A percentile compares a stretch with the other conserved stretches of the same genome.
These are phyloP conservation scores for Gymnosoma rotundatum DNA, from an alignment of 2,888 invertebrate species.

Conservation along the genomic window DNA sequence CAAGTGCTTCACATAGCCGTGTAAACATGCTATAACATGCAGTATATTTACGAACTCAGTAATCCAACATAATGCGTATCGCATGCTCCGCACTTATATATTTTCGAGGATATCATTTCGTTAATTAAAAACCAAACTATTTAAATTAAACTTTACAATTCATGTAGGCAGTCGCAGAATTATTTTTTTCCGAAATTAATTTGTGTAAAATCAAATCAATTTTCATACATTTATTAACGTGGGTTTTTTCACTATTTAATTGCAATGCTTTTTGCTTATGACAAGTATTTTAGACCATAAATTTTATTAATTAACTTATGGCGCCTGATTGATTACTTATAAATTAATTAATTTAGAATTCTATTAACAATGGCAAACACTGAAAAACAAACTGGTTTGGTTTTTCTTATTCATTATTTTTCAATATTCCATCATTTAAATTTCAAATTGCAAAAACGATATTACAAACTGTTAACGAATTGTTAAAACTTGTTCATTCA, in stretches of 20 bases:
- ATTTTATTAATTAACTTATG: not conserved
- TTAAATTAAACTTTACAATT: too few species aligned
- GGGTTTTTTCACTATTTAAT: not conserved
- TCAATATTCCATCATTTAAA: conserved; percentile 42
- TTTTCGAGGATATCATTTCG: too few species aligned
- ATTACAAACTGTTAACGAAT: conserved; percentile 51
- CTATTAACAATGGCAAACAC: conserved; percentile 28
- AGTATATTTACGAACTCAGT: too few species aligned
- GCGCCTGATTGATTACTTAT: conserved; percentile 52
- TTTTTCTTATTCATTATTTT: conserved; percentile 12
- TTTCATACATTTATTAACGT: too few species aligned
- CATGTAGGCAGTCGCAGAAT: too few species aligned
- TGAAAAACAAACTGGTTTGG: conserved; percentile 25
- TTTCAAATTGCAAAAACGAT: conserved; percentile 23
- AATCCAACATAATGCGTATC: too few species aligned
- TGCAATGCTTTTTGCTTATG: not conserved
- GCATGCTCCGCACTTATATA: too few species aligned
- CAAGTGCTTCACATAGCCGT: too few species aligned
- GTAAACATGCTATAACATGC: too few species aligned
- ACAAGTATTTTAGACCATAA: not conserved
- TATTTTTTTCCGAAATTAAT: too few species aligned
- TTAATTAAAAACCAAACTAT: too few species aligned
- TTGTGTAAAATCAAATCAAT: too few species aligned
- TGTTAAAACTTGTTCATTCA: conserved; percentile 46
- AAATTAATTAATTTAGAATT: conserved; percentile 56